These are phyloP conservation scores for Ianthella basta DNA, from an alignment of 37 sponge, comb jelly and placozoan genomes.

Conservation along the genomic window DNA sequence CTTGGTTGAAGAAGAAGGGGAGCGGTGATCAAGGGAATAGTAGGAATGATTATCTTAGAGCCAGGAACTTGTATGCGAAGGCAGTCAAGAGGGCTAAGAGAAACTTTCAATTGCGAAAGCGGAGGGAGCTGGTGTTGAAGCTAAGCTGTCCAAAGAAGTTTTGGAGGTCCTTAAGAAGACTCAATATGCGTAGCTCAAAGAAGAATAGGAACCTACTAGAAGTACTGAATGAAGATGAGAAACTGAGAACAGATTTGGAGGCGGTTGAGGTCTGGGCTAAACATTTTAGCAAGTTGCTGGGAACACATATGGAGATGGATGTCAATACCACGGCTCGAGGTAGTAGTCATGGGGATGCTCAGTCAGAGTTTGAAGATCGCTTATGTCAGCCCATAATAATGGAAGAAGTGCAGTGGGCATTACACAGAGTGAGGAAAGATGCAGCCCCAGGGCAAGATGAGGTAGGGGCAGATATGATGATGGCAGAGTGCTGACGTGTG, in stretches of 20 bases:
- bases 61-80: constrained; percentile 24
- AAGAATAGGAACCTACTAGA: constrained; percentile 25
- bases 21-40: constrained; percentile 32
- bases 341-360: neutral
- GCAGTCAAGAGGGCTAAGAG: constrained; percentile 23
- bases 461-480: constrained; percentile 30
- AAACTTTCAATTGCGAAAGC: constrained; percentile 9
- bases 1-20: constrained; percentile 23
- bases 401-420: constrained; percentile 28
- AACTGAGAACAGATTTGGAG: constrained; percentile 20
- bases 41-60: constrained; percentile 13
- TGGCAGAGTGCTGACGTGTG: constrained; percentile 30
- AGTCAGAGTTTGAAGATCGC: constrained; percentile 22
- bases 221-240: constrained; percentile 13
- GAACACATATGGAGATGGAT: constrained; percentile 24
- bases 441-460: constrained; percentile 30
- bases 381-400: constrained; percentile 23
- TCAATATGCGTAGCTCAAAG: constrained; percentile 18
- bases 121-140: constrained; percentile 23
- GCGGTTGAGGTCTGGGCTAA: constrained; percentile 24
- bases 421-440: constrained; percentile 27
- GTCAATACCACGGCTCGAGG: constrained; percentile 12
- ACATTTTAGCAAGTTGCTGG: constrained; percentile 25
- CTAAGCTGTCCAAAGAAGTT: constrained; percentile 27
- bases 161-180: constrained; percentile 25